Conservation (phyloP, 2,113 vertebrate species). For the Glaucomys volans region DNA sequence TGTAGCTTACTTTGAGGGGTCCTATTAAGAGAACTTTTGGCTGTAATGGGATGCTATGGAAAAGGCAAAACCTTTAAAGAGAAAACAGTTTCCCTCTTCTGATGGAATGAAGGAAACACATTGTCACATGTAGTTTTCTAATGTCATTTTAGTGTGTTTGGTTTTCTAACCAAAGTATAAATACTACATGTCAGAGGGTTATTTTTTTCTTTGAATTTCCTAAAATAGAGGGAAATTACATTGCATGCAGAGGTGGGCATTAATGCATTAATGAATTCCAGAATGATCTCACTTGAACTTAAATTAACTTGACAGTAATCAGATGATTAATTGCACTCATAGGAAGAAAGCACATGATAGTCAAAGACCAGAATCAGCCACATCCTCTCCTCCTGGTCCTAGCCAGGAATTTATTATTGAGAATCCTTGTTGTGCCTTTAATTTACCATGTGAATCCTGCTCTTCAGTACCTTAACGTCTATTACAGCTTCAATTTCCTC, state of each 20-base stretch:
- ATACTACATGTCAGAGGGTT: not conserved
- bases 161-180: constrained; percentile 28
- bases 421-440: not conserved
- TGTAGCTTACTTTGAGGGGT: not conserved
- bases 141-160: not conserved
- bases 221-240: not conserved
- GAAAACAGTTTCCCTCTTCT: not conserved
- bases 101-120: not conserved
- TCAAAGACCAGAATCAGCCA: not conserved
- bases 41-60: not conserved
- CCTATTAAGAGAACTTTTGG: not conserved
- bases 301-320: not conserved
- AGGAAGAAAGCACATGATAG: not conserved
- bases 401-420: not conserved
- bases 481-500: not conserved
- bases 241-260: not conserved
- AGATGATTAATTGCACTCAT: constrained; percentile 5
- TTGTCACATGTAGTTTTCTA: not conserved
- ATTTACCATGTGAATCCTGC: not conserved
- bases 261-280: not conserved
- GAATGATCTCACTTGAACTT: constrained; percentile 6
- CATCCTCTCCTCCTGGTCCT: not conserved
- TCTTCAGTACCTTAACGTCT: not conserved
- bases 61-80: constrained; percentile 10
- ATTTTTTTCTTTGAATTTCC: constrained; percentile 25